phyloP scores from a whole-genome alignment of 1,140 invertebrate genomes.

The Lutraria rhynchaena region DNA sequence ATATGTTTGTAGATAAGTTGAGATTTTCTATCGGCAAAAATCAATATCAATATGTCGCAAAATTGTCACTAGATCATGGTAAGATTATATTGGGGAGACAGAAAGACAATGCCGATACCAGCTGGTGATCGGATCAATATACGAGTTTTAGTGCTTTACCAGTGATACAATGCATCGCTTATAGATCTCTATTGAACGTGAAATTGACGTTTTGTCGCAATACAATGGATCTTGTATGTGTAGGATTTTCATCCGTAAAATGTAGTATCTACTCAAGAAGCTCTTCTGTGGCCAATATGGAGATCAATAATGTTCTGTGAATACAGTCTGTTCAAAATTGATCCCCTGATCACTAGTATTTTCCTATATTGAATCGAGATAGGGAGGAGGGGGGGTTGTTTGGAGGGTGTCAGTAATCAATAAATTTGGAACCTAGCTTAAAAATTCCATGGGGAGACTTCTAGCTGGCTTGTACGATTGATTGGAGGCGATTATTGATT shows the following conservation, averaged over 20 bases:
- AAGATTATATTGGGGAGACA: slow-evolving; percentile 33
- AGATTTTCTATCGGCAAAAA: slow-evolving; percentile 51
- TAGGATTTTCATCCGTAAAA: slow-evolving; percentile 56
- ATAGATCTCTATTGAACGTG: slow-evolving; percentile 49
- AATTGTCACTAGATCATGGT: slow-evolving; percentile 43
- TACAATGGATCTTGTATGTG: slow-evolving; percentile 42
- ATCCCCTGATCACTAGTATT: slow-evolving; percentile 21
- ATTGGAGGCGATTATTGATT: slow-evolving; percentile 40
- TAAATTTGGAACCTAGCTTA: slow-evolving; percentile 46
- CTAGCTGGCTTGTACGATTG: slow-evolving; percentile 27
- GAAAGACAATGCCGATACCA: slow-evolving; percentile 47
- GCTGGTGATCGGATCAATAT: slow-evolving; percentile 52
- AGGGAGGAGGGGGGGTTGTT: neutral
- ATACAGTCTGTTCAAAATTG: slow-evolving; percentile 47
- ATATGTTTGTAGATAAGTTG: no score
- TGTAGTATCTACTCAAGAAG: slow-evolving; percentile 37
- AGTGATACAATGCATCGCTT: slow-evolving; percentile 49
- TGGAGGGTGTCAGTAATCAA: slow-evolving; percentile 35
- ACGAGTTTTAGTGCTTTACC: slow-evolving; percentile 41
- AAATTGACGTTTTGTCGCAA: slow-evolving; percentile 56
- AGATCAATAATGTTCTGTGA: slow-evolving; percentile 40
- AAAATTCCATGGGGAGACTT: slow-evolving; percentile 22
- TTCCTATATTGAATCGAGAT: neutral
- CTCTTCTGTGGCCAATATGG: slow-evolving; percentile 13
- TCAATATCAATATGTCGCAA: slow-evolving; percentile 30